Conservation (phyloP, 1,140 invertebrate species). For the Thaumatotibia leucotreta region DNA sequence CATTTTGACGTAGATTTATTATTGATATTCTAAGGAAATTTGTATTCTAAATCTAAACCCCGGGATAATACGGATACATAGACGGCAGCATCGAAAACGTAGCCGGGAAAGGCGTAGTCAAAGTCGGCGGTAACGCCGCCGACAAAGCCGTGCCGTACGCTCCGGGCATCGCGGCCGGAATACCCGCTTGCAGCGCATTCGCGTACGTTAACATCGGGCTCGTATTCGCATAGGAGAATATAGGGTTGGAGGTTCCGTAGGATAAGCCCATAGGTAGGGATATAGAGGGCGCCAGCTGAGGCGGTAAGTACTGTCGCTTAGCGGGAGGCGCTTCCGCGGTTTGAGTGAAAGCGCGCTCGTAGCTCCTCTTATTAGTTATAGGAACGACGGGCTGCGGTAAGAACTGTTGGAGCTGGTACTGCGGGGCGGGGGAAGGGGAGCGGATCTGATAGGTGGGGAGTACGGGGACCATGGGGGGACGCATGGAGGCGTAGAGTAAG, state of each 20-base stretch:
- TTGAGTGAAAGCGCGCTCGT: conserved; percentile 72
- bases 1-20: not conserved
- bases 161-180: conserved; percentile 43
- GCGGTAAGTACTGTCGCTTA: conserved; percentile 66
- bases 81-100: conserved; percentile 45
- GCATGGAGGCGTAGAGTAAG: conserved; percentile 50
- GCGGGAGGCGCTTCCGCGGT: conserved; percentile 59
- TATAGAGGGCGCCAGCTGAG: conserved; percentile 59
- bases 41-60: conserved; percentile 37
- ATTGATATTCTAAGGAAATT: not conserved
- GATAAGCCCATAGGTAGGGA: conserved; percentile 64
- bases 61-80: conserved; percentile 61
- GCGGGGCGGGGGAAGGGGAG: conserved; percentile 38
- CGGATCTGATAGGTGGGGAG: conserved; percentile 41
- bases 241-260: conserved; percentile 65
- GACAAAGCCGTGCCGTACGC: conserved; percentile 47
- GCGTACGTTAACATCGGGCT: conserved; percentile 52
- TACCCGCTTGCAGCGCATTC: conserved; percentile 37
- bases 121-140: conserved; percentile 37
- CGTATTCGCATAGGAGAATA: conserved; percentile 58
- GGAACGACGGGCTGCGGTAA: conserved; percentile 44
- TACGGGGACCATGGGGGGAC: conserved; percentile 35
- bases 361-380: conserved; percentile 62
- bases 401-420: conserved; percentile 52
- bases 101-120: conserved; percentile 25